Base-by-base conservation (phyloP, 1,140 invertebrate species). In the Cotesia typhae region DNA sequence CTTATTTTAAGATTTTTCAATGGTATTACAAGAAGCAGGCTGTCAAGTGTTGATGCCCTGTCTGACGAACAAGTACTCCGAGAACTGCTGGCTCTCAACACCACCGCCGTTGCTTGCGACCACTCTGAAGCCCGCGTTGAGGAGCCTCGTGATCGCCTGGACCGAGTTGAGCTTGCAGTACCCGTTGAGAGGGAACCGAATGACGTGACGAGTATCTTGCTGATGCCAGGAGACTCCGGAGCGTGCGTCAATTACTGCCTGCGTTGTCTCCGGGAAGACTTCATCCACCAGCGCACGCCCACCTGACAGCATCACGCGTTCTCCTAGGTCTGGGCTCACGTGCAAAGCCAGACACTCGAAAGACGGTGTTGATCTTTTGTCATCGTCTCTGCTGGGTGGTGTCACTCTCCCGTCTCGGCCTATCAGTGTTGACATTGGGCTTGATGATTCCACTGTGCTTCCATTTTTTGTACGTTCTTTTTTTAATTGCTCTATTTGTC, bases 141-240 rank as follows among this genome's bases (percentile, higher is more conserved):
- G 87, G 28, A 97, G 89, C 80, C 95, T 91, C 73, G 94, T 94
- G 74, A 97, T 93, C 37, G 95, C 94, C 86, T 97, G 94, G 51
- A 97, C 91, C 10, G 95, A 96, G 83, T 96, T 97, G 35, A 97
- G 86, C 82, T 97, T 96, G 86, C 94, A 96, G 84, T 95, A 97
- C 73, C 95, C 95, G 83, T 97, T 97, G 9, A 97, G 86, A 2
- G 95, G 95, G 82, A 97, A 97, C 57, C 96, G 89, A 66, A 96
- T 95, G 7, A 96, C 93, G 85, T 95, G 94, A 47, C 93, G 90
- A 53, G 92, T 90, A 84, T 96, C 95, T 74, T 93, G 91, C 77
- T 95, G 91, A 78, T 94, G 94, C 93, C 94, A 96, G 17, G 93
- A 90, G 36, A 92, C 93, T 35, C 92, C 92, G 37, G 92, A 93